These are phyloP conservation scores for Eutolmus rufibarbis DNA, from an alignment of 2,888 invertebrate genomes.

Conservation along the genomic window DNA sequence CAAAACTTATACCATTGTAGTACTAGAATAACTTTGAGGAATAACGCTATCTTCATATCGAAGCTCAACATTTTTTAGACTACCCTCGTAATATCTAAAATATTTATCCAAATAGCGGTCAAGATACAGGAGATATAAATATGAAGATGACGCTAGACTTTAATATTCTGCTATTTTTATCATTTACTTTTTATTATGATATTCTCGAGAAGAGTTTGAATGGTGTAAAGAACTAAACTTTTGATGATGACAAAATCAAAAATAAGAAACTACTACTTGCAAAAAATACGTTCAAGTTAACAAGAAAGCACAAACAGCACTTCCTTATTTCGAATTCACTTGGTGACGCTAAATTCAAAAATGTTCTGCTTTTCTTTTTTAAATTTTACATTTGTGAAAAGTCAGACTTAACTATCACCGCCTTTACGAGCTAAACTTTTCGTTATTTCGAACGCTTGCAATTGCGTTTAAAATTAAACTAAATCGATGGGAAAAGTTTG, in stretches of 20 bases:
- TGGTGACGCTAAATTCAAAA: neutral
- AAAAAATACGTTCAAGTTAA: no score
- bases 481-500: constrained; percentile 16
- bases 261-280: neutral
- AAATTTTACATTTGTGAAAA: neutral
- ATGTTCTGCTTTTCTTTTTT: neutral
- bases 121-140: no score
- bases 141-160: no score
- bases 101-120: no score
- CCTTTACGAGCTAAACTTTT: neutral
- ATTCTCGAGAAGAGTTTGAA: neutral
- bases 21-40: no score
- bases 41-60: no score
- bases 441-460: neutral
- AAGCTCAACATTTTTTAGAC: no score
- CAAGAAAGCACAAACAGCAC: neutral
- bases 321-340: neutral
- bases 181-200: no score
- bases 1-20: no score
- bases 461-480: constrained; percentile 1
- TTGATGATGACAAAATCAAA: neutral
- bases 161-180: no score
- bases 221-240: neutral
- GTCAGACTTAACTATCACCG: neutral
- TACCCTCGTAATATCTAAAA: no score